phyloP scores from a whole-genome alignment of 2,888 invertebrate genomes.

The Hartigia nigra region DNA sequence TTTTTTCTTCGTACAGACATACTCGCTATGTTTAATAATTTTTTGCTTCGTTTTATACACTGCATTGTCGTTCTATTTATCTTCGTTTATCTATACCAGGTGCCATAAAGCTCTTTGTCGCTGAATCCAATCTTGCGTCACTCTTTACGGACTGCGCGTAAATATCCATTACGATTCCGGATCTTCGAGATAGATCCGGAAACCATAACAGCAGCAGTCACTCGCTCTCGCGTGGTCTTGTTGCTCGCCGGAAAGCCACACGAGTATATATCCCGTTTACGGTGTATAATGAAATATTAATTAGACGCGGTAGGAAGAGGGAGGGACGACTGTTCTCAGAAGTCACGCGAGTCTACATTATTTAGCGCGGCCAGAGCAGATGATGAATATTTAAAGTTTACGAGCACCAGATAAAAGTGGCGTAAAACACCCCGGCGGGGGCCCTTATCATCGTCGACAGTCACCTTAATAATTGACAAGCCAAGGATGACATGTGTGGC shows the following conservation, averaged over 20 bases:
- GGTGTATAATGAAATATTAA: conserved; percentile 33
- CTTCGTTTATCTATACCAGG: neutral
- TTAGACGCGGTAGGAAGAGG: conserved; percentile 19
- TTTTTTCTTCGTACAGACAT: neutral
- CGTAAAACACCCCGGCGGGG: conserved; percentile 26
- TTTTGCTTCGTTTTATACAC: neutral
- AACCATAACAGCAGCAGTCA: neutral
- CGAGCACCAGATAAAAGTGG: conserved; percentile 41
- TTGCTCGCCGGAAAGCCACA: neutral
- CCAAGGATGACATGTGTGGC: neutral
- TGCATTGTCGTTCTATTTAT: neutral
- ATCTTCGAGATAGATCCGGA: neutral
- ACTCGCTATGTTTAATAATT: too few species aligned
- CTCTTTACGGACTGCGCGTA: neutral
- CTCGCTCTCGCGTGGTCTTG: neutral
- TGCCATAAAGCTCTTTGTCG: neutral
- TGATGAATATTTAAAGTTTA: conserved; percentile 49
- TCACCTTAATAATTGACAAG: conserved; percentile 14
- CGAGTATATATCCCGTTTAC: conserved; percentile 3
- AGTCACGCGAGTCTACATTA: conserved; percentile 51
- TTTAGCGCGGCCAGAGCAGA: conserved; percentile 34
- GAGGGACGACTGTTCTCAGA: conserved; percentile 24
- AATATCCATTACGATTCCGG: neutral
- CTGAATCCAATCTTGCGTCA: neutral
- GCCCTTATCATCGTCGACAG: conserved; percentile 32